These are phyloP conservation scores for Anthophora plumipes DNA, from an alignment of 2,888 invertebrate genomes.

Conservation along the genomic window DNA sequence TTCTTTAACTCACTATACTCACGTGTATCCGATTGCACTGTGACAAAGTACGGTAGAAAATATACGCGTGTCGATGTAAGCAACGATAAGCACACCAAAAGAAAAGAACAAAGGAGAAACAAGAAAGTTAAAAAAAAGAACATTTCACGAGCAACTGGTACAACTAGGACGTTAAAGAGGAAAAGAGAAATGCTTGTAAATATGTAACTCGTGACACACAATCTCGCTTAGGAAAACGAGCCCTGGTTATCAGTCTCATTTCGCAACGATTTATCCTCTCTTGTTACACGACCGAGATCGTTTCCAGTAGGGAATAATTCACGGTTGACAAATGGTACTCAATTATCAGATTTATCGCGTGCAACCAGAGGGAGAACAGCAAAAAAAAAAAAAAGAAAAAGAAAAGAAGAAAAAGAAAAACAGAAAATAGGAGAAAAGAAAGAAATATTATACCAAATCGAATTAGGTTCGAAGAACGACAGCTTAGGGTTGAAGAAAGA, in stretches of 20 bases:
- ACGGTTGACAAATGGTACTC: conserved; percentile 14
- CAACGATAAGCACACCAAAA: background rate
- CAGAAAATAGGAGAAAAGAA: too few species aligned
- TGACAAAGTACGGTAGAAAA: too few species aligned
- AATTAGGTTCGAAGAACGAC: conserved; percentile 7
- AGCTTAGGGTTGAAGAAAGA: background rate
- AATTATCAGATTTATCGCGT: conserved; percentile 32
- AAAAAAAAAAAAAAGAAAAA: too few species aligned
- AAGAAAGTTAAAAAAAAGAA: background rate
- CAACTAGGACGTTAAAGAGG: background rate
- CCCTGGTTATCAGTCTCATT: conserved; percentile 17
- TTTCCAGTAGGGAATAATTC: conserved; percentile 24
- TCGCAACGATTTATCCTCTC: conserved; percentile 9
- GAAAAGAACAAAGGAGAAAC: background rate
- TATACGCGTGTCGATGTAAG: background rate
- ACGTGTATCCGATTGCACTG: too few species aligned
- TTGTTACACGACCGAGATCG: background rate
- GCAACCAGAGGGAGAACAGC: too few species aligned
- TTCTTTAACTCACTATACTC: too few species aligned
- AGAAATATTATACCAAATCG: conserved; percentile 11
- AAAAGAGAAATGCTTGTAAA: background rate
- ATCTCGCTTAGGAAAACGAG: background rate
- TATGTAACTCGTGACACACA: background rate
- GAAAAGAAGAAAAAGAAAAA: too few species aligned
- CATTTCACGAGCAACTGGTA: background rate